A percentile compares a stretch with the other conserved stretches of the same genome.
Conservation (phyloP, 2,888 invertebrate genomes). For the Taphrorychus bicolor region DNA sequence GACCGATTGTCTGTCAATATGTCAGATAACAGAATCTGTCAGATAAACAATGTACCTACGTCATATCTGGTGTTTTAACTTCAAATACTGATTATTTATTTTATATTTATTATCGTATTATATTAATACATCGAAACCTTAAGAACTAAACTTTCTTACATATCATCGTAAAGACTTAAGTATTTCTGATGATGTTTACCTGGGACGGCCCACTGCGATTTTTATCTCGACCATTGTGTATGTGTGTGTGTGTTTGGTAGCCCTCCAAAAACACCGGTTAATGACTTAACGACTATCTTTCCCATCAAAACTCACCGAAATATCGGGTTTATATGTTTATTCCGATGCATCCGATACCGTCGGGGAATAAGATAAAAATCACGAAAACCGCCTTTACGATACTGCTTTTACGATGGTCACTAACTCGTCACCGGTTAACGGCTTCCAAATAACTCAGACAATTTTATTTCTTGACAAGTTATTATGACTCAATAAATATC, state of each 20-base stretch:
- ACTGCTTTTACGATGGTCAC: conserved; percentile 31
- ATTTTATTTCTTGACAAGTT: conserved; percentile 59
- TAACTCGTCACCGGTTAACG: conserved; percentile 42
- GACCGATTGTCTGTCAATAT: too few species aligned
- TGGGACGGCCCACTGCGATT: background rate
- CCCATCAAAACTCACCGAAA: conserved; percentile 23
- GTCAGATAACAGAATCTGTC: too few species aligned
- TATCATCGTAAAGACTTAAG: too few species aligned
- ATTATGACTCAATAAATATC: conserved; percentile 60
- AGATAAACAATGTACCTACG: too few species aligned
- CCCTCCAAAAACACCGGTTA: conserved; percentile 15
- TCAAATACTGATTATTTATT: too few species aligned
- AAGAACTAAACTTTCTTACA: too few species aligned
- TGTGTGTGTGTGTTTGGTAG: conserved; percentile 19
- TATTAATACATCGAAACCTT: too few species aligned
- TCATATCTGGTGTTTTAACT: too few species aligned
- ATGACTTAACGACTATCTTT: conserved; percentile 35
- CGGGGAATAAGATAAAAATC: conserved; percentile 31
- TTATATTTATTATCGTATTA: too few species aligned
- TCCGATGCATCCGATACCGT: conserved; percentile 29
- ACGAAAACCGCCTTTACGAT: conserved; percentile 35
- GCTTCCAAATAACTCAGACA: conserved; percentile 57
- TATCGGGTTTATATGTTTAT: conserved; percentile 30
- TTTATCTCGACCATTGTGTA: conserved; percentile 6
- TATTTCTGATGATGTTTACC: too few species aligned